These are phyloP conservation scores for Aphidius colemani DNA, from an alignment of 2,888 invertebrate genomes.

Conservation along the genomic window DNA sequence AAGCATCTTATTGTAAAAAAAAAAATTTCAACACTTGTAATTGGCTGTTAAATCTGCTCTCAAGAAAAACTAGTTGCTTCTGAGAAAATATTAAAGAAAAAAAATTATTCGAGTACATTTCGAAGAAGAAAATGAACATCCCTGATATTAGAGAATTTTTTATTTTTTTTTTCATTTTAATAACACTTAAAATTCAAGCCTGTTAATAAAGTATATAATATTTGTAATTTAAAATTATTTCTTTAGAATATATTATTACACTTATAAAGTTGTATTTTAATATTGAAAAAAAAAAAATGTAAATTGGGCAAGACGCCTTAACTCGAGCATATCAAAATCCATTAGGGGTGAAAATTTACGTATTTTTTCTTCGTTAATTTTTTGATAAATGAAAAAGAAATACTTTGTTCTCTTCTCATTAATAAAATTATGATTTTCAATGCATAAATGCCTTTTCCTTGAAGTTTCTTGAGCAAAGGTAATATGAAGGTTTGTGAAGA, in stretches of 20 bases:
- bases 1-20: too few relatives aligned
- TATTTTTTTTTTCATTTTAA: not conserved
- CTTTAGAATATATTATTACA: too few relatives aligned
- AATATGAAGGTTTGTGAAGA: too few relatives aligned
- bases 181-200: too few relatives aligned
- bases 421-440: too few relatives aligned
- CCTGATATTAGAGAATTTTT: constrained; percentile 3
- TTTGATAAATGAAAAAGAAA: too few relatives aligned
- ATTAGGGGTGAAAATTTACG: not conserved
- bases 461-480: too few relatives aligned
- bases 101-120: not conserved
- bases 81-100: not conserved
- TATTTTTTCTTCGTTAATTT: too few relatives aligned
- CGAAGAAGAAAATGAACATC: constrained; percentile 14
- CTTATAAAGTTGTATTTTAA: not conserved
- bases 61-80: not conserved
- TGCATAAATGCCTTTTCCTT: too few relatives aligned
- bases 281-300: not conserved
- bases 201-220: not conserved
- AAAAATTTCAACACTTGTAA: constrained; percentile 15
- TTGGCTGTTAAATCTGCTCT: constrained; percentile 20
- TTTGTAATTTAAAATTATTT: constrained; percentile 16
- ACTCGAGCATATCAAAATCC: not conserved
- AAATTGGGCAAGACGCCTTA: too few relatives aligned
- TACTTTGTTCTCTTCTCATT: too few relatives aligned